phyloP scores from a whole-genome alignment of 2,888 invertebrate species.

The Steinernema scapterisci region DNA sequence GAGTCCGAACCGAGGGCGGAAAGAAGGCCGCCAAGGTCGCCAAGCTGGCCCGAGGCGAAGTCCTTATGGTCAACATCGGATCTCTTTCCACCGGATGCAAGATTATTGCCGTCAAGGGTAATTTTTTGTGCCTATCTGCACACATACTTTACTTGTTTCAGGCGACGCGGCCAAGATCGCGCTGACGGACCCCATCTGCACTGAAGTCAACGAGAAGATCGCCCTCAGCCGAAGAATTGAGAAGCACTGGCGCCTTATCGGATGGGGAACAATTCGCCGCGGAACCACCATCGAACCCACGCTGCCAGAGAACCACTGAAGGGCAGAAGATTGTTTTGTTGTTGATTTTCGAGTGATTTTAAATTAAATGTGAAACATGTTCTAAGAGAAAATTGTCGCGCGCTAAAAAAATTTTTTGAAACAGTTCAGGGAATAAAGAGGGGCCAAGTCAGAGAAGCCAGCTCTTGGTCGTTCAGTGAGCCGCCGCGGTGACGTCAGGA shows the following conservation, averaged over 20 bases:
- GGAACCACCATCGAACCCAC: slow-evolving; percentile 90
- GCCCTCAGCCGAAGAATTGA: slow-evolving; percentile 98
- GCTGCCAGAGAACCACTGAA: slow-evolving; percentile 34
- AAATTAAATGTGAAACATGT: slow-evolving; percentile 1
- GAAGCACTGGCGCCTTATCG: slow-evolving; percentile 99
- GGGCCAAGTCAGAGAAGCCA: too few relatives aligned
- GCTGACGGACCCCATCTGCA: slow-evolving; percentile 92
- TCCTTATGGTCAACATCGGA: slow-evolving; percentile 95
- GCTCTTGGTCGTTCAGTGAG: too few relatives aligned
- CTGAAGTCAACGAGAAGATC: slow-evolving; percentile 95
- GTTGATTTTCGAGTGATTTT: slow-evolving; percentile 15
- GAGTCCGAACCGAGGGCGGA: slow-evolving; percentile 97
- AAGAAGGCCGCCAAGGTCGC: slow-evolving; percentile 98
- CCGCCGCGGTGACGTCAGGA: background rate
- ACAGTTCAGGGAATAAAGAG: too few relatives aligned
- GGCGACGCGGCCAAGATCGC: slow-evolving; percentile 80
- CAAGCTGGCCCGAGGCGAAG: slow-evolving; percentile 86
- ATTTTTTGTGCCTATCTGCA: slow-evolving; percentile 40
- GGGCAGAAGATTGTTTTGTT: background rate
- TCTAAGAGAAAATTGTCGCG: too few relatives aligned
- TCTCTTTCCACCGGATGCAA: slow-evolving; percentile 90
- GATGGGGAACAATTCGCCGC: slow-evolving; percentile 98
- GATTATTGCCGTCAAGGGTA: slow-evolving; percentile 71
- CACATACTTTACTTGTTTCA: slow-evolving; percentile 63
- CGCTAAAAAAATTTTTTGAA: too few relatives aligned